Percentiles rank a stretch among this genome's conserved stretches.
Evolutionary conservation across 2,797 vertebrate species (phyloP).

Genomic region (Okamejei kenojei): DNA sequence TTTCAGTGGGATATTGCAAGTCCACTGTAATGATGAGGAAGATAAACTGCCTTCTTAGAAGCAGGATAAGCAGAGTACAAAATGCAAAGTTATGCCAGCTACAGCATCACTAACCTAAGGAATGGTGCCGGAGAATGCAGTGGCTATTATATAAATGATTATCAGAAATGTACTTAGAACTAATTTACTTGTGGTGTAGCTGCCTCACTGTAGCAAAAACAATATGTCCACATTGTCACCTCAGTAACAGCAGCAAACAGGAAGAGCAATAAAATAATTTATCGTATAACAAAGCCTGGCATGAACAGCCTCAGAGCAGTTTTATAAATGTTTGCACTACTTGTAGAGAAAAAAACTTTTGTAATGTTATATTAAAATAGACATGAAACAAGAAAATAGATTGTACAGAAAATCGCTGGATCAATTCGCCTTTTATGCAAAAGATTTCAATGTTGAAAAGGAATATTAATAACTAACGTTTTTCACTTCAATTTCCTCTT

Average conservation of each 20-base stretch:
- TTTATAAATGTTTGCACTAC: background rate
- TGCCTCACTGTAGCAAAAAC: background rate
- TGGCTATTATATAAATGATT: background rate
- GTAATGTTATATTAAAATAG: background rate
- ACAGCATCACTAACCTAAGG: background rate
- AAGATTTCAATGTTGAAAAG: constrained; percentile 10
- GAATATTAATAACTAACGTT: constrained; percentile 10
- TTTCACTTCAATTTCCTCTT: background rate
- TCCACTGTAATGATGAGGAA: background rate
- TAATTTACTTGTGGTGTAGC: background rate
- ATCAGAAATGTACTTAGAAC: background rate
- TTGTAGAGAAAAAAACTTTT: background rate
- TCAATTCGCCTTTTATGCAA: background rate
- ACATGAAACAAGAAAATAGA: constrained; percentile 19
- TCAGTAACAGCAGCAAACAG: background rate
- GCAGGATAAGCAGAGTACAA: background rate
- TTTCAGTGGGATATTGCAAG: background rate
- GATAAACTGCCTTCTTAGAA: background rate
- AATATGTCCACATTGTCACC: background rate
- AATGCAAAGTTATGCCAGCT: background rate
- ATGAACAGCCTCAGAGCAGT: background rate
- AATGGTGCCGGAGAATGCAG: background rate
- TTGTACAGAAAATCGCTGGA: constrained; percentile 12
- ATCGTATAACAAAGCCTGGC: background rate
- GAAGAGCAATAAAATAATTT: background rate